These are phyloP conservation scores for Caenorhabditis japonica DNA, from an alignment of 2,888 invertebrate genomes.

Conservation along the genomic window DNA sequence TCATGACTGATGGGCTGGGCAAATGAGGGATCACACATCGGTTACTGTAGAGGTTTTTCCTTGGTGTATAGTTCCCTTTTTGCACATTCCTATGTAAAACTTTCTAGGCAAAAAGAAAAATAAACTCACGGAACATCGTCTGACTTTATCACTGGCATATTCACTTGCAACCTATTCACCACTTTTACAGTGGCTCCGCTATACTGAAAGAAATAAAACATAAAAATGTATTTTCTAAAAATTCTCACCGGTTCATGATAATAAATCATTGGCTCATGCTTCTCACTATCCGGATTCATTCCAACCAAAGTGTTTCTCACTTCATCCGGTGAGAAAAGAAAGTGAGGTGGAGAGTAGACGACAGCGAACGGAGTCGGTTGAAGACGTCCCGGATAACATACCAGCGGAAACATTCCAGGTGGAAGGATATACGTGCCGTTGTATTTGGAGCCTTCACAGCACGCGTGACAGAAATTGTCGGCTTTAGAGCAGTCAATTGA, in stretches of 20 bases:
- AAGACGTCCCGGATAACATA: conserved; percentile 65
- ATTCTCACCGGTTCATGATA: conserved; percentile 63
- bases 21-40: too few species aligned
- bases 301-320: conserved; percentile 63
- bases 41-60: too few species aligned
- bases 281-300: conserved; percentile 47
- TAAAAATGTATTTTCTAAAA: background rate
- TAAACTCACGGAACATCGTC: conserved; percentile 57
- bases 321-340: conserved; percentile 63
- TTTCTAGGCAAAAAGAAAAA: too few species aligned
- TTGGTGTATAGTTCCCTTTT: too few species aligned
- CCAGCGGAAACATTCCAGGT: conserved; percentile 65
- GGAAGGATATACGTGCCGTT: conserved; percentile 61
- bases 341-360: conserved; percentile 71
- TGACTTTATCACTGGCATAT: conserved; percentile 62
- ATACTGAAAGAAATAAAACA: conserved; percentile 56
- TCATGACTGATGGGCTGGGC: too few species aligned
- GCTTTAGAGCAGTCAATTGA: conserved; percentile 61
- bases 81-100: too few species aligned
- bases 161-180: conserved; percentile 64
- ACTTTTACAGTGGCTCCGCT: conserved; percentile 65
- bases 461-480: conserved; percentile 68
- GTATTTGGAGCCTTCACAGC: conserved; percentile 58
- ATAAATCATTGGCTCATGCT: conserved; percentile 63
- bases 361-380: conserved; percentile 68